Percentiles rank a stretch among this genome's conserved stretches.
Evolutionary conservation across 1,140 invertebrate species (phyloP).

Genomic region (Arctopsyche grandis): DNA sequence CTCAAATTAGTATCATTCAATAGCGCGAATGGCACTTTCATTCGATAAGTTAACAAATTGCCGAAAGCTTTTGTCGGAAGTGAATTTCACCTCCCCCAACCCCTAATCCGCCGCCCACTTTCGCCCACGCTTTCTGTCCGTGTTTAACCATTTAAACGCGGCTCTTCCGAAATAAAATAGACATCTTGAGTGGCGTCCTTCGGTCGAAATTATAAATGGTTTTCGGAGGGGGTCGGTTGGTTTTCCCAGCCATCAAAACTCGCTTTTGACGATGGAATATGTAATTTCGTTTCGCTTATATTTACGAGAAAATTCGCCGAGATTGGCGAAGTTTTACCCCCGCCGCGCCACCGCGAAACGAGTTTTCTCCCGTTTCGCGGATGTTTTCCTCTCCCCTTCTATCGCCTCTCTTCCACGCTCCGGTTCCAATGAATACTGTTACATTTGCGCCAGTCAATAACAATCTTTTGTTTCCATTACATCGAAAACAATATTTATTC

Average conservation of each 20-base stretch:
- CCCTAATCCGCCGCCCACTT: too few species aligned
- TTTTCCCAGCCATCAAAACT: slow-evolving; percentile 10
- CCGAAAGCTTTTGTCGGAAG: slow-evolving; percentile 3
- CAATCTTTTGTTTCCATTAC: too few species aligned
- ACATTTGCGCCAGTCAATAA: too few species aligned
- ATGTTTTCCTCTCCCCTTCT: too few species aligned
- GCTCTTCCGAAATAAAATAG: neutral
- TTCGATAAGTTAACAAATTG: slow-evolving; percentile 4
- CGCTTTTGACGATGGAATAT: slow-evolving; percentile 29
- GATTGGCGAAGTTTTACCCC: neutral
- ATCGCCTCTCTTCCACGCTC: too few species aligned
- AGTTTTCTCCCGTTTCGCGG: too few species aligned
- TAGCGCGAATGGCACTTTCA: neutral
- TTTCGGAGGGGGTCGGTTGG: neutral
- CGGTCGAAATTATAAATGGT: slow-evolving; percentile 28
- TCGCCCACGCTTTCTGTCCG: neutral
- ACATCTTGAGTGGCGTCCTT: neutral
- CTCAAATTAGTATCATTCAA: neutral
- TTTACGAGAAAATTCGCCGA: neutral
- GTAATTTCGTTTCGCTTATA: slow-evolving; percentile 20
- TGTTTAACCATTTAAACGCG: slow-evolving; percentile 7
- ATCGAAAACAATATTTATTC: too few species aligned
- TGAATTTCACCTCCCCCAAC: neutral
- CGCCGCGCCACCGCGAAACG: too few species aligned
- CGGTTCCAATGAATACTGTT: too few species aligned